Evolutionary conservation across 2,888 invertebrate species (phyloP).

Genomic region (Hermaeophaga mercurialis): DNA sequence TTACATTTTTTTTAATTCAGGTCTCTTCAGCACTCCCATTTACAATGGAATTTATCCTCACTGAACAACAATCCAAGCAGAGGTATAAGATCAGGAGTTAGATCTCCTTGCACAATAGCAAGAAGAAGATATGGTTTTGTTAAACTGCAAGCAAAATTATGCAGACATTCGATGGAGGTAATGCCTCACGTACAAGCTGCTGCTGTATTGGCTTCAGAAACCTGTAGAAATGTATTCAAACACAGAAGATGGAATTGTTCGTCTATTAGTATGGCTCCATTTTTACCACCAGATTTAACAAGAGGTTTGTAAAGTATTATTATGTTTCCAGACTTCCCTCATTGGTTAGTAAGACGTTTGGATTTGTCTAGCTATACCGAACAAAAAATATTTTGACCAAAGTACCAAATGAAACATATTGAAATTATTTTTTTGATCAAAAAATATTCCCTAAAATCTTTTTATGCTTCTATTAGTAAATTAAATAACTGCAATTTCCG

Average conservation of each 20-base stretch:
- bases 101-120: slow-evolving; percentile 53
- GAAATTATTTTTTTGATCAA: no score
- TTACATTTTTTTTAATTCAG: slow-evolving; percentile 42
- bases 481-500: slow-evolving; percentile 9
- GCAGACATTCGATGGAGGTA: slow-evolving; percentile 68
- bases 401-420: no score
- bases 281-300: slow-evolving; percentile 75
- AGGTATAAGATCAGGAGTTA: slow-evolving; percentile 51
- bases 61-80: slow-evolving; percentile 47
- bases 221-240: slow-evolving; percentile 73
- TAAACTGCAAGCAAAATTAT: slow-evolving; percentile 68
- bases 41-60: slow-evolving; percentile 52
- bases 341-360: no score
- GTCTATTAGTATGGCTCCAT: slow-evolving; percentile 72
- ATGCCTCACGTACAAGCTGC: slow-evolving; percentile 81
- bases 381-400: no score
- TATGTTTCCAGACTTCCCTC: no score
- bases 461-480: no score
- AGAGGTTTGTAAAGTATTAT: slow-evolving; percentile 67
- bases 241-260: slow-evolving; percentile 86
- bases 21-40: slow-evolving; percentile 54
- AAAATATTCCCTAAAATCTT: no score
- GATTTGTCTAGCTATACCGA: no score
- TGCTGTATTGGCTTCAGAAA: slow-evolving; percentile 68
- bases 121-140: slow-evolving; percentile 60